Percentiles rank a stretch among this genome's conserved stretches.
phyloP scores from a whole-genome alignment of 2,888 invertebrate species.

The Sympetrum striolatum region DNA sequence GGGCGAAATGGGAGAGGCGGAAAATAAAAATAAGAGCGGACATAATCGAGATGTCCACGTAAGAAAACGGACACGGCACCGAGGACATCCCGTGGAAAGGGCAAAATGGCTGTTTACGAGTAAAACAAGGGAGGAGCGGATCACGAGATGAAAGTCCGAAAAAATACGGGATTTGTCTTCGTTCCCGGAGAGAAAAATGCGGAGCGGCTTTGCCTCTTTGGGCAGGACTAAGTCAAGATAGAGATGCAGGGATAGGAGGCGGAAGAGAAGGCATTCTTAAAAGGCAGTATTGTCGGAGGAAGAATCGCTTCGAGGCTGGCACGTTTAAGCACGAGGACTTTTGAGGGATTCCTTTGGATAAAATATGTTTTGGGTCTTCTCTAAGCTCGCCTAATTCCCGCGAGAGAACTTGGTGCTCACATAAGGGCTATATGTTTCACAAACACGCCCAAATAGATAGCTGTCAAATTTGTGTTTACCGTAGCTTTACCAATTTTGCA shows the following conservation, averaged over 20 bases:
- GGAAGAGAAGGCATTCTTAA: background rate
- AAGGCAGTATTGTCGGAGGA: background rate
- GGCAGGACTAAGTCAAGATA: background rate
- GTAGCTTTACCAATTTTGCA: too few relatives aligned
- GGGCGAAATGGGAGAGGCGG: background rate
- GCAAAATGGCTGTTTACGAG: background rate
- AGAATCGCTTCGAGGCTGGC: constrained; percentile 6
- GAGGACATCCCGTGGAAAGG: background rate
- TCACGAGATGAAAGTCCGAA: background rate
- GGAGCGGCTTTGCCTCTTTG: background rate
- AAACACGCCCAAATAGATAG: background rate
- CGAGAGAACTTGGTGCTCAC: background rate
- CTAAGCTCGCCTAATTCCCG: constrained; percentile 10
- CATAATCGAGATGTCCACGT: background rate
- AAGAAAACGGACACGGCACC: background rate
- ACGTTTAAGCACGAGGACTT: constrained; percentile 27
- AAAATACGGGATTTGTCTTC: background rate
- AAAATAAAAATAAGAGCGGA: background rate
- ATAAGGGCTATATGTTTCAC: background rate
- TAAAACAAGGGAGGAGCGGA: background rate
- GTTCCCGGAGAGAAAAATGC: background rate
- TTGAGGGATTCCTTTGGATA: constrained; percentile 22
- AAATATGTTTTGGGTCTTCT: constrained; percentile 25
- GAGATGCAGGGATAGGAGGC: background rate
- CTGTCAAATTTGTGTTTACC: background rate